Conservation (phyloP, 2,797 vertebrate species). For the Sebastes itinus region DNA sequence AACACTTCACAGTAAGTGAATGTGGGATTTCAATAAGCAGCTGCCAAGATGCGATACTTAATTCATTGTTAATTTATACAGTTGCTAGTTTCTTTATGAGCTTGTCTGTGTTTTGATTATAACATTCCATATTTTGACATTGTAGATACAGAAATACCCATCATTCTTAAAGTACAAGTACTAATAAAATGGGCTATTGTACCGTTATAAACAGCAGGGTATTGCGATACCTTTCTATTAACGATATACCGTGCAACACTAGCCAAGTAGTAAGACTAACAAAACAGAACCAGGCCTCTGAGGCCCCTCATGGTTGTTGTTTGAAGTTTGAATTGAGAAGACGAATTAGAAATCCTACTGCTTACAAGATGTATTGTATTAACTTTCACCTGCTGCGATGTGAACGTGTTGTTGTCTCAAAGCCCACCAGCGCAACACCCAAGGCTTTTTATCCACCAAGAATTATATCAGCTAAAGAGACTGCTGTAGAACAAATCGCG, state of each 20-base stretch:
- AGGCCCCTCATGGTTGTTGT: slow-evolving; percentile 4
- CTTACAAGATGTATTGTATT: slow-evolving; percentile 17
- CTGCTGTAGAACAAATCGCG: slow-evolving; percentile 54
- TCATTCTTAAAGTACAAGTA: background rate
- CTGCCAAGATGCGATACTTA: background rate
- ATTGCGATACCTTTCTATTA: background rate
- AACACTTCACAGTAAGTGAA: background rate
- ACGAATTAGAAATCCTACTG: background rate
- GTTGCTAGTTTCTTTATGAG: background rate
- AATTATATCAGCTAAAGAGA: slow-evolving; percentile 61
- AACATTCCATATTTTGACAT: background rate
- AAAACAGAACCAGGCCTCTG: slow-evolving; percentile 4
- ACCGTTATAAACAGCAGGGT: fast-evolving
- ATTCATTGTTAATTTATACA: background rate
- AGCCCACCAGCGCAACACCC: slow-evolving; percentile 22
- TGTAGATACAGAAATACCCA: fast-evolving
- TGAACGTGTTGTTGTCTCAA: slow-evolving; percentile 46
- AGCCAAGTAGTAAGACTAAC: background rate
- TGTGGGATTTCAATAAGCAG: background rate
- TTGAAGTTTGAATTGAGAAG: slow-evolving; percentile 10
- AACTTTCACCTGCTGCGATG: slow-evolving; percentile 49
- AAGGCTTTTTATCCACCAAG: slow-evolving; percentile 44
- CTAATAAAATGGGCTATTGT: background rate
- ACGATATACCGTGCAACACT: background rate
- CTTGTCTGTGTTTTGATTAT: background rate